Conservation (phyloP, 2,113 vertebrate species). For the Empidonax traillii region DNA sequence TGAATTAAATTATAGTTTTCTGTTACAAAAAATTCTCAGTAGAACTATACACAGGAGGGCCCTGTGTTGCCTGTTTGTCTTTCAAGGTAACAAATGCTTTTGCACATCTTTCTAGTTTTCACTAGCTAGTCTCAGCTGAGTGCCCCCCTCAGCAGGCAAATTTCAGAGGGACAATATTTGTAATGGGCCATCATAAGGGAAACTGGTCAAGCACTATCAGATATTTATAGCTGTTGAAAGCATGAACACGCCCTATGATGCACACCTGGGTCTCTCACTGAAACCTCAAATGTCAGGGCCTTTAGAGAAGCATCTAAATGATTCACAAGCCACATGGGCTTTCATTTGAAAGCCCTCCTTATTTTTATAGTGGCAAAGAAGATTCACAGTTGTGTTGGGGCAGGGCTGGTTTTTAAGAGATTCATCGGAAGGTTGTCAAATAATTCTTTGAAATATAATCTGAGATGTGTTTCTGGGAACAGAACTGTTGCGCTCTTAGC, state of each 20-base stretch:
- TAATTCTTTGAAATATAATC: conserved; percentile 20
- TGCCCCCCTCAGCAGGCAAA: background rate
- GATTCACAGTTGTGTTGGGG: background rate
- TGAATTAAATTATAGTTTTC: background rate
- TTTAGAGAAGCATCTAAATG: background rate
- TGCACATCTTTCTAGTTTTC: background rate
- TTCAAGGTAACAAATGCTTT: background rate
- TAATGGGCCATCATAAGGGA: background rate
- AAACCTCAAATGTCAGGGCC: background rate
- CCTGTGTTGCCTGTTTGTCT: background rate
- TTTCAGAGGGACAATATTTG: background rate
- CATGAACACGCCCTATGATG: background rate
- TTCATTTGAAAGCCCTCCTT: background rate
- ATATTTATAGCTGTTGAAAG: background rate
- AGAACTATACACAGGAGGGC: background rate
- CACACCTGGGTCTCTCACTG: background rate
- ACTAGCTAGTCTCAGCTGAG: background rate
- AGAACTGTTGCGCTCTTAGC: background rate
- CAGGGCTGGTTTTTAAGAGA: background rate
- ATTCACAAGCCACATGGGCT: background rate
- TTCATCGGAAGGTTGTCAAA: background rate
- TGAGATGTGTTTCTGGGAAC: background rate
- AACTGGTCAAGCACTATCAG: background rate
- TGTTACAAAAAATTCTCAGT: background rate
- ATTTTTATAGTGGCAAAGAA: background rate